phyloP scores from a whole-genome alignment of 2,797 vertebrate species.

The Tachyglossus aculeatus region DNA sequence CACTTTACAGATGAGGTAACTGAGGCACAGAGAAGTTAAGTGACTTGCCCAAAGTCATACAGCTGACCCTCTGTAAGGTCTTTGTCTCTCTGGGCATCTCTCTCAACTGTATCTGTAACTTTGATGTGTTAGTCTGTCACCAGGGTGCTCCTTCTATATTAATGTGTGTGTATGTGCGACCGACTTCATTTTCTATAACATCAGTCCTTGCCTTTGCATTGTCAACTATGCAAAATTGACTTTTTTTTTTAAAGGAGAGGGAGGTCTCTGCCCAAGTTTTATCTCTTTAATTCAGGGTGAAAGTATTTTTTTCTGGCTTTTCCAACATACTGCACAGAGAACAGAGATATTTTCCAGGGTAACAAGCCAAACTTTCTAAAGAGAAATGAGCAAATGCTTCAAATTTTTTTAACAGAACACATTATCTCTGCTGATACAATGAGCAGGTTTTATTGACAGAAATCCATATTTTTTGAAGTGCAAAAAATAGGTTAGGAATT shows the following conservation, averaged over 20 bases:
- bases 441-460: slow-evolving; percentile 16
- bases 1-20: no score
- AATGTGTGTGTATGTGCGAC: no score
- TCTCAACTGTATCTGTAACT: slow-evolving; percentile 44
- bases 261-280: rapidly evolving
- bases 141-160: slow-evolving; percentile 23
- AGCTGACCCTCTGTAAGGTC: slow-evolving; percentile 59
- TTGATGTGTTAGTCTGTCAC: slow-evolving; percentile 47
- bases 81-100: not conserved
- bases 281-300: not conserved
- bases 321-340: not conserved
- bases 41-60: no score
- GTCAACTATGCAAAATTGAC: no score
- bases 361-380: slow-evolving; percentile 33
- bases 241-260: not conserved
- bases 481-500: slow-evolving; percentile 38
- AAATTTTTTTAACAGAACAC: slow-evolving; percentile 7
- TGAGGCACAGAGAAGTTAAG: no score
- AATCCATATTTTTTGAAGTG: slow-evolving; percentile 54
- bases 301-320: slow-evolving; percentile 48
- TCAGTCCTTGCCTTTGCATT: no score
- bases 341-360: slow-evolving; percentile 28
- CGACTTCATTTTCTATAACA: no score
- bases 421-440: not conserved
- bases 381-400: slow-evolving; percentile 36